These are phyloP conservation scores for Phania funesta DNA, from an alignment of 2,888 invertebrate species.

Conservation along the genomic window DNA sequence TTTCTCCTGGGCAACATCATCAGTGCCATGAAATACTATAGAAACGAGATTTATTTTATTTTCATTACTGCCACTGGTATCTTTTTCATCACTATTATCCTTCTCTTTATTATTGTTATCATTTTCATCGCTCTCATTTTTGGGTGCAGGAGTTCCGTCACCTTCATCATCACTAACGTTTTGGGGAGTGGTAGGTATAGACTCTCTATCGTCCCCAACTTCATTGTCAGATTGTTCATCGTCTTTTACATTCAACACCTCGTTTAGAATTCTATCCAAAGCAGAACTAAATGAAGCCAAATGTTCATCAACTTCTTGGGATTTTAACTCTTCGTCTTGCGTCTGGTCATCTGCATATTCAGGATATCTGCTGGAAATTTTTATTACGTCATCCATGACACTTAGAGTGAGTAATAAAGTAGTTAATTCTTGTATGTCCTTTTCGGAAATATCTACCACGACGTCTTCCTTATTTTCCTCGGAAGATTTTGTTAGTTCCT, in stretches of 20 bases:
- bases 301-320: conserved; percentile 4
- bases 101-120: background rate
- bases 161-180: conserved; percentile 1
- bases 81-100: background rate
- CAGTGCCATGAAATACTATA: background rate
- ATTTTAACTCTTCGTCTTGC: background rate
- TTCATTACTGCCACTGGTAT: conserved; percentile 1
- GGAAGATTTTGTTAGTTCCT: background rate
- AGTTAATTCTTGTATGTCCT: conserved; percentile 26
- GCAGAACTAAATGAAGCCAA: background rate
- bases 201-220: background rate
- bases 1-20: background rate
- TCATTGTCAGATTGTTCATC: background rate
- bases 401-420: background rate
- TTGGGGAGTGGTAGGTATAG: background rate
- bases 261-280: background rate
- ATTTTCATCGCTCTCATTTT: background rate
- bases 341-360: background rate
- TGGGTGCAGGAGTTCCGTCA: background rate
- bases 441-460: background rate
- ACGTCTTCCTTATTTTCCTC: background rate
- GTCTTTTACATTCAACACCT: background rate
- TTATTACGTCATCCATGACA: background rate
- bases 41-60: background rate
- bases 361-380: background rate